Conservation (phyloP, 2,888 invertebrate species). For the Gryllus longicercus region DNA sequence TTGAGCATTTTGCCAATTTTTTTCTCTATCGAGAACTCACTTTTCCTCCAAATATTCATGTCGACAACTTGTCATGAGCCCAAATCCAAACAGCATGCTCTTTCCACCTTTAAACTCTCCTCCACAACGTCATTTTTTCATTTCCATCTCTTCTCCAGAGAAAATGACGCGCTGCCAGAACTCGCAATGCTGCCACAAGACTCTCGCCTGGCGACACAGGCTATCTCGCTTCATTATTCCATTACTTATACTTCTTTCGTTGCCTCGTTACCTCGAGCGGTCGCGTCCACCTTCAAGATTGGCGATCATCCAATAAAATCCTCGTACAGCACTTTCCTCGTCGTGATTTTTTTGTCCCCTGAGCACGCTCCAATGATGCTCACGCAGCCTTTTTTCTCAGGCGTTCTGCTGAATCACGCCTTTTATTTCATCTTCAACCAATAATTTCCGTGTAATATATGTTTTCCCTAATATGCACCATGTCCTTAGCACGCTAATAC, state of each 20-base stretch:
- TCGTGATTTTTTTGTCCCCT: background rate
- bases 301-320: conserved; percentile 17
- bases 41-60: too few species aligned
- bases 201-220: too few species aligned
- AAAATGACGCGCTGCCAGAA: too few species aligned
- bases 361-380: background rate
- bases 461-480: background rate
- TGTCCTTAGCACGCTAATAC: background rate
- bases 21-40: too few species aligned
- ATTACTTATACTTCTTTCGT: background rate
- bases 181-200: too few species aligned
- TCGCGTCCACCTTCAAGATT: background rate
- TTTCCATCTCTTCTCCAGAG: too few species aligned
- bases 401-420: background rate
- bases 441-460: conserved; percentile 9
- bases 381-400: background rate
- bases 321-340: background rate
- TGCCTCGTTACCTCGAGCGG: background rate
- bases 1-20: too few species aligned
- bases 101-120: too few species aligned
- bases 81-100: too few species aligned
- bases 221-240: too few species aligned
- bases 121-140: too few species aligned
- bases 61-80: too few species aligned
- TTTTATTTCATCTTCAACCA: conserved; percentile 1